Conservation (phyloP, 2,888 invertebrate species). For the Pharmacophagus antenor region DNA sequence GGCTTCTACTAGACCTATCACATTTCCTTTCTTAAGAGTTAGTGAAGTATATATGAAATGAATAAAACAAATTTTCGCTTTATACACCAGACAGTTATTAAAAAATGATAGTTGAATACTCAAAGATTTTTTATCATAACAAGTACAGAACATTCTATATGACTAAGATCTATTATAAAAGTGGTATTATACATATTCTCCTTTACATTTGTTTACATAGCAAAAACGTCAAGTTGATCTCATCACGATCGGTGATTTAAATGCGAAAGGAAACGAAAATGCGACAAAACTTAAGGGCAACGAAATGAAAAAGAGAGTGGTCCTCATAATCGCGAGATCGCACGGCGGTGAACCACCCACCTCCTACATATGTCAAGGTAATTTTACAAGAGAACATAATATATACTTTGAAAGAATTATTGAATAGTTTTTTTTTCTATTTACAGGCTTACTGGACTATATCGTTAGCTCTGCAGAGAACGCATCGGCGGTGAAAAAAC, state of each 20-base stretch:
- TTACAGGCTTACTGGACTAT: conserved; percentile 92
- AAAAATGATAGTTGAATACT: no score
- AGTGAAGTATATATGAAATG: no score
- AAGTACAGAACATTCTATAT: neutral
- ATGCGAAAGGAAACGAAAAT: conserved; percentile 54
- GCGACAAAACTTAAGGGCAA: conserved; percentile 76
- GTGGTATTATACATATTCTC: neutral
- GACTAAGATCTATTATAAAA: neutral
- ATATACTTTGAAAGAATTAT: neutral
- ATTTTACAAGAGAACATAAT: neutral
- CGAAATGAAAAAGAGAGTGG: conserved; percentile 77
- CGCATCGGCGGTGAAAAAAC: conserved; percentile 60
- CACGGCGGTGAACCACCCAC: conserved; percentile 98
- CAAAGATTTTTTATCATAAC: no score
- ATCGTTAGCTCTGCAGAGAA: conserved; percentile 89
- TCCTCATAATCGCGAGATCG: conserved; percentile 92
- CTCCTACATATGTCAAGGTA: conserved; percentile 96
- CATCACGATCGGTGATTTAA: conserved; percentile 87
- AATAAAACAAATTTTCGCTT: no score
- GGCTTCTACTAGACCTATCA: no score
- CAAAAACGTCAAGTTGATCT: conserved; percentile 96
- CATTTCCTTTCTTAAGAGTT: no score
- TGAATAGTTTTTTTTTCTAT: conserved; percentile 4
- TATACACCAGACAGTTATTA: no score
- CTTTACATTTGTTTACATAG: conserved; percentile 77